phyloP scores from a whole-genome alignment of 2,888 invertebrate genomes.

The Aelia acuminata region DNA sequence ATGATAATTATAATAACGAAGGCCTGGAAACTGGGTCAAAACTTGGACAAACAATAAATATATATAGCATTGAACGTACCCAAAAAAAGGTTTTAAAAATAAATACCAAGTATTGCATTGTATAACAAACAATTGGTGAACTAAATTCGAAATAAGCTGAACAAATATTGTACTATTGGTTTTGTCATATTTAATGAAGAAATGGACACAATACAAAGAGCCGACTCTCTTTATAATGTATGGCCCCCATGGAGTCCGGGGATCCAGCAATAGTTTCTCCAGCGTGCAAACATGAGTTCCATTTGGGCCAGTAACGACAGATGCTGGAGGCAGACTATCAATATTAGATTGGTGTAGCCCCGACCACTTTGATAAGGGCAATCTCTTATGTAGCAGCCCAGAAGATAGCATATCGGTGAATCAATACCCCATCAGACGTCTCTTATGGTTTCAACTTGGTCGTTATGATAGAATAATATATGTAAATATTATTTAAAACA shows the following conservation, averaged over 20 bases:
- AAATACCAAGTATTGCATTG: too few species aligned
- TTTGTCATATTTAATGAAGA: not conserved
- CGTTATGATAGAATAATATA: too few species aligned
- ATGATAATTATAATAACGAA: too few species aligned
- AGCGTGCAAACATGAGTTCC: slow-evolving; percentile 14
- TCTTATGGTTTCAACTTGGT: too few species aligned
- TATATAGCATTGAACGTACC: too few species aligned
- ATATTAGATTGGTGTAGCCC: not conserved
- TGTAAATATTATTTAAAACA: too few species aligned
- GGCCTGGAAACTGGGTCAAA: too few species aligned
- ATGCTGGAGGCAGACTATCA: slow-evolving; percentile 29
- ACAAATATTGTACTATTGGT: not conserved
- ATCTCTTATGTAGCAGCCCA: not conserved
- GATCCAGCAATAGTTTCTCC: slow-evolving; percentile 19
- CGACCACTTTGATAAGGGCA: not conserved
- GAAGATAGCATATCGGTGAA: not conserved
- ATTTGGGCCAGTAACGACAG: slow-evolving; percentile 24
- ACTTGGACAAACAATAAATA: too few species aligned
- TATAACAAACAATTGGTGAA: too few species aligned
- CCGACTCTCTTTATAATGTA: not conserved
- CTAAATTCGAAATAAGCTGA: not conserved
- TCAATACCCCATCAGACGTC: not conserved
- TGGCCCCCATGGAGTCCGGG: not conserved
- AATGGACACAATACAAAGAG: not conserved
- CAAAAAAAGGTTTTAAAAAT: too few species aligned